A percentile compares a stretch with the other conserved stretches of the same genome.
phyloP scores from a whole-genome alignment of 2,888 invertebrate genomes.

The Zaprionus lineosus region DNA sequence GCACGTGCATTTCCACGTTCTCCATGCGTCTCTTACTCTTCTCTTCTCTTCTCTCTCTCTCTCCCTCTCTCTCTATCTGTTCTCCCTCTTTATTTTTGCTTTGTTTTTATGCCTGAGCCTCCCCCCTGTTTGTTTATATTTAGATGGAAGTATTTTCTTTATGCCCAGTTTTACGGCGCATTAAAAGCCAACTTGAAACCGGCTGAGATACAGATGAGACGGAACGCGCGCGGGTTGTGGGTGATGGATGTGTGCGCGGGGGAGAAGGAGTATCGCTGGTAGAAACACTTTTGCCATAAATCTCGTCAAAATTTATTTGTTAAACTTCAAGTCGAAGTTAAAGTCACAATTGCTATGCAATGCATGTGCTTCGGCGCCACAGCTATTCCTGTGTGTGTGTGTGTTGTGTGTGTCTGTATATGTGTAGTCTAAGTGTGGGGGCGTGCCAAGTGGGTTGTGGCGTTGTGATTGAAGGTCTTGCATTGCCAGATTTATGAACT shows the following conservation, averaged over 20 bases:
- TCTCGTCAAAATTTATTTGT: constrained; percentile 71
- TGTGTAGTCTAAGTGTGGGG: too few relatives aligned
- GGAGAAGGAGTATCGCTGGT: constrained; percentile 27
- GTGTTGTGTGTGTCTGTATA: constrained; percentile 3
- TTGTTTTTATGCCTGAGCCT: constrained; percentile 43
- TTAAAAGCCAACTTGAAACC: constrained; percentile 57
- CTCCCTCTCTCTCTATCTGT: too few relatives aligned
- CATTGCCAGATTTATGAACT: constrained; percentile 67
- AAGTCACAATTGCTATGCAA: constrained; percentile 64
- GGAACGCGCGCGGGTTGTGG: too few relatives aligned
- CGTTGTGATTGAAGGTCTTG: constrained; percentile 63
- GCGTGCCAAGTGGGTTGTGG: constrained; percentile 37
- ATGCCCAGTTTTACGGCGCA: constrained; percentile 61
- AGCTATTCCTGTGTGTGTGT: too few relatives aligned
- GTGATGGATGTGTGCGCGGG: not conserved
- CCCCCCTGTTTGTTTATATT: constrained; percentile 74
- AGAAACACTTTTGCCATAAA: constrained; percentile 58
- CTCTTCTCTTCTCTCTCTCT: constrained; percentile 27
- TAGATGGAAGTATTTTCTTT: constrained; percentile 69
- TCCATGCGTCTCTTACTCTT: constrained; percentile 20
- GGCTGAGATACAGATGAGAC: constrained; percentile 15
- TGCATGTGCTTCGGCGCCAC: constrained; percentile 58
- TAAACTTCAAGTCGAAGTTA: constrained; percentile 53
- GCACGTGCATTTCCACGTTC: constrained; percentile 76
- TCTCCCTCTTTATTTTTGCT: constrained; percentile 5